Percentiles rank a stretch among this genome's conserved stretches.
Evolutionary conservation across 2,113 vertebrate species (phyloP).

Genomic region (Gymnogyps californianus): DNA sequence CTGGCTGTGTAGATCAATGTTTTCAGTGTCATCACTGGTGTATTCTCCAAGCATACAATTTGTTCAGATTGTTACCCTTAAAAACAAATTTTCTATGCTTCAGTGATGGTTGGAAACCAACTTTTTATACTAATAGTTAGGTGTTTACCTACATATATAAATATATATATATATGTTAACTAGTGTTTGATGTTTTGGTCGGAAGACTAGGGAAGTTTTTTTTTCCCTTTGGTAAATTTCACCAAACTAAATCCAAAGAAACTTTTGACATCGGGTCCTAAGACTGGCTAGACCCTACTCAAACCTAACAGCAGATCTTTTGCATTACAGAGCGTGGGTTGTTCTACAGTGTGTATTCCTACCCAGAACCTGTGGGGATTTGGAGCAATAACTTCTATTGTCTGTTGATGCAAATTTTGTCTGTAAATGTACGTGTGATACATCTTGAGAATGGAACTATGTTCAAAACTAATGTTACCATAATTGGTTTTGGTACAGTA

Average conservation of each 20-base stretch:
- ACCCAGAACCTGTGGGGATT: not conserved
- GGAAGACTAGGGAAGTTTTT: not conserved
- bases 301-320: not conserved
- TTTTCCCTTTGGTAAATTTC: not conserved
- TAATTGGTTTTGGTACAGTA: not conserved
- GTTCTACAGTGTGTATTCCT: not conserved
- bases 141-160: not conserved
- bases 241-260: slow-evolving; percentile 10
- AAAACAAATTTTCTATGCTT: not conserved
- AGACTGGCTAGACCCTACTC: not conserved
- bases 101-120: not conserved
- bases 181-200: not conserved
- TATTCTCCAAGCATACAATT: not conserved
- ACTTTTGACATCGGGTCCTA: not conserved
- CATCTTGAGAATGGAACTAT: slow-evolving; percentile 4
- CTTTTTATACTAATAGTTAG: not conserved
- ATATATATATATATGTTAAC: not conserved
- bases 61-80: not conserved
- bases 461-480: not conserved
- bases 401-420: not conserved
- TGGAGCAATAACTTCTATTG: slow-evolving; percentile 47
- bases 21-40: not conserved
- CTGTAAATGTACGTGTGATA: not conserved
- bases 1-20: not conserved
- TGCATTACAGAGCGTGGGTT: not conserved